Base-by-base conservation (phyloP, 2,113 vertebrate species). In the Galeopterus variegatus region DNA sequence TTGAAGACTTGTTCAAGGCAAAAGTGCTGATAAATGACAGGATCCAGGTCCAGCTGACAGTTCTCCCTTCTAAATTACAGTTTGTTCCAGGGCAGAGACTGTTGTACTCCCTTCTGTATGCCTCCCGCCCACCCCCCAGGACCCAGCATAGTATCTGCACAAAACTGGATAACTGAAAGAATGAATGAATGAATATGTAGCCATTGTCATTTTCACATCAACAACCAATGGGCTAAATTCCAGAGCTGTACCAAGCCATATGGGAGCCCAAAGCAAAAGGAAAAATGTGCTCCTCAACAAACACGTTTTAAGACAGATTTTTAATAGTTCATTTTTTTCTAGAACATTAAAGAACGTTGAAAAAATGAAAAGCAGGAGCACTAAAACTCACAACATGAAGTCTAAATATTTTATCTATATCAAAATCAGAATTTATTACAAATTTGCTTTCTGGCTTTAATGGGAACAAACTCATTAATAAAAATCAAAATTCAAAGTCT, bases 361-460 rank as follows among this genome's bases (percentile, higher is more conserved):
- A 82, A 56, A 60, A 72, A 54, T 48, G n/a, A 82, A 90, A 93
- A 70, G 45, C 28, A 67, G 13, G 10, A 11, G 13, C 23, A 90
- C 72, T 73, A 62, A 85, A 93, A 90, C 11, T 26, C 67, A 54
- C 0, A 33, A 64, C 8, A 18, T 75, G 88, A 67, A 80, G 33
- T 65, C 86, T 69, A 62, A 67, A 36, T 80, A 62, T 88, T 84
- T 93, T 58, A 69, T n/a, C 75, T 95, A 76, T 33, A 65, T 21
- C 36, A 41, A 75, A 91, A 60, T 26, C 48, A 58, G 54, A 65
- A 67, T 48, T 70, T 70, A 81, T 56, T 84, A 31, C 56, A 36
- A 23, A 50, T 80, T 72, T 91, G 36, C 69, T 87, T 64, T 80
- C 58, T 83, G 65, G n/a, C 33, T 93, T 93, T 88, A 75, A 69